These are phyloP conservation scores for Nomada ruficornis DNA, from an alignment of 2,888 invertebrate genomes.

Conservation along the genomic window DNA sequence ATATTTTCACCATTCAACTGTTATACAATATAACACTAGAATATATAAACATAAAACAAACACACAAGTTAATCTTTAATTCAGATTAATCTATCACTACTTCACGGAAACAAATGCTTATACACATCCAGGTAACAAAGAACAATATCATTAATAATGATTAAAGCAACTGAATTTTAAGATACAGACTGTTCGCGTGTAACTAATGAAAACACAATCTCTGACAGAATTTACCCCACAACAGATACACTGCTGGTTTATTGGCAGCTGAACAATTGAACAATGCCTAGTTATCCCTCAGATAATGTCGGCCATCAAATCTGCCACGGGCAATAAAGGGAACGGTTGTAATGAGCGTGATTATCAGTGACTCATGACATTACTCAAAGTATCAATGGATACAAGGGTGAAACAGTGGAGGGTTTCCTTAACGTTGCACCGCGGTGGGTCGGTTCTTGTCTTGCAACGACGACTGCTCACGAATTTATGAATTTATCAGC, in stretches of 20 bases:
- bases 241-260: neutral
- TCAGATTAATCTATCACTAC: no score
- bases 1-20: no score
- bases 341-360: slow-evolving; percentile 40
- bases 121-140: no score
- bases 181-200: neutral
- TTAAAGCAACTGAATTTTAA: neutral
- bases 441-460: slow-evolving; percentile 34
- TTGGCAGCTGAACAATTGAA: slow-evolving; percentile 12
- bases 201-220: neutral
- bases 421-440: slow-evolving; percentile 19
- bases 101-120: no score
- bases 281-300: slow-evolving; percentile 7
- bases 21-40: no score
- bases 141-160: neutral
- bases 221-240: neutral
- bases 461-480: slow-evolving; percentile 34
- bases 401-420: slow-evolving; percentile 36
- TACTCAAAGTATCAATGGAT: slow-evolving; percentile 53
- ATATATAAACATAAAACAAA: no score
- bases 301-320: slow-evolving; percentile 45
- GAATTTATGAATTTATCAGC: slow-evolving; percentile 74
- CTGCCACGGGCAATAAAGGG: slow-evolving; percentile 59
- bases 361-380: slow-evolving; percentile 60
- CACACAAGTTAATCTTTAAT: no score